Evolutionary conservation across 2,888 invertebrate genomes (phyloP).

Genomic region (Plebejus anna): DNA sequence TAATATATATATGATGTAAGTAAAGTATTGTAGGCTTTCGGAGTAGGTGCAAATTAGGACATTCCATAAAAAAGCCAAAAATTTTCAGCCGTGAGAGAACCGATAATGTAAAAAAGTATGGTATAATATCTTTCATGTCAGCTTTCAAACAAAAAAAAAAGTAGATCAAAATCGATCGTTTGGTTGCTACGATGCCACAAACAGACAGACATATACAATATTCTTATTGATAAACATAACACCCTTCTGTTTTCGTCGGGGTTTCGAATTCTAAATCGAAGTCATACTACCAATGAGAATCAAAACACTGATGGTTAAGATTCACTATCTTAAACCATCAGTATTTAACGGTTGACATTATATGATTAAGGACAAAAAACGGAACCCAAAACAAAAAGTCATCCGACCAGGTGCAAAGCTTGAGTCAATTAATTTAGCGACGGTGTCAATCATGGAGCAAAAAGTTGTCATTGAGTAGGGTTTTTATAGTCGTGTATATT

Average conservation of each 20-base stretch:
- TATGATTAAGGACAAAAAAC: background rate
- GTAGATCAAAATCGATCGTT: background rate
- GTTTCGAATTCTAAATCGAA: background rate
- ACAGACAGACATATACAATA: no score
- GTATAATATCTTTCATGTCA: background rate
- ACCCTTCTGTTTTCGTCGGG: no score
- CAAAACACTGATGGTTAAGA: background rate
- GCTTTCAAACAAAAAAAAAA: background rate
- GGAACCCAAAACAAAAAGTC: constrained; percentile 3
- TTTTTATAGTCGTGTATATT: background rate
- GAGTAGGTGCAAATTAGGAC: no score
- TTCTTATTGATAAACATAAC: no score
- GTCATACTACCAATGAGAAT: background rate
- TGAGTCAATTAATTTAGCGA: constrained; percentile 11
- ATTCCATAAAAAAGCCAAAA: no score
- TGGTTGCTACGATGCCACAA: background rate
- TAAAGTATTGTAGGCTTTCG: no score
- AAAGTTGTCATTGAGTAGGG: constrained; percentile 12
- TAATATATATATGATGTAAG: no score
- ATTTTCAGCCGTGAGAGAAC: no score
- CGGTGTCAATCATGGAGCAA: background rate
- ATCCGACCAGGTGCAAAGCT: background rate
- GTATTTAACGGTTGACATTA: constrained; percentile 9
- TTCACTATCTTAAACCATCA: background rate
- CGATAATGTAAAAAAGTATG: no score